Conservation (phyloP, 2,888 invertebrate genomes). For the Mythimna impura region DNA sequence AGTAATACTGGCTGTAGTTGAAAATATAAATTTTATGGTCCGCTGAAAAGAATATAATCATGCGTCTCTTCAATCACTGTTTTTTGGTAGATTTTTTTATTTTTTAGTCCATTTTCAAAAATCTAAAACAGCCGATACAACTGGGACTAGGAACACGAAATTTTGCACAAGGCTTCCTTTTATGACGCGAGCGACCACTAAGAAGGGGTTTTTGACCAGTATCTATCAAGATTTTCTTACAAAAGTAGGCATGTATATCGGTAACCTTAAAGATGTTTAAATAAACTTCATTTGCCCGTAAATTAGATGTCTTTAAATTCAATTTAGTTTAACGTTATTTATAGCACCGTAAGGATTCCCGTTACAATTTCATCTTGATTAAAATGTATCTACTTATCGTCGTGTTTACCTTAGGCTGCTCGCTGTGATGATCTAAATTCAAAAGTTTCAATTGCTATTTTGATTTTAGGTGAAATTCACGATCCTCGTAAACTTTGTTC, state of each 20-base stretch:
- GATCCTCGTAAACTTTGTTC: background rate
- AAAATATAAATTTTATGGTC: too few species aligned
- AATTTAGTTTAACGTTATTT: constrained; percentile 58
- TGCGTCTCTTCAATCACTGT: too few species aligned
- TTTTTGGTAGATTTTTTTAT: too few species aligned
- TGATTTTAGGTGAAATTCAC: constrained; percentile 10
- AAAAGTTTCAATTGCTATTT: background rate
- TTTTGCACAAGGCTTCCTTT: too few species aligned
- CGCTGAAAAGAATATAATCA: too few species aligned
- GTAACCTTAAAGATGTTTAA: constrained; percentile 48
- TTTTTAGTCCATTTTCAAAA: too few species aligned
- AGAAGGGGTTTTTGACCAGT: too few species aligned
- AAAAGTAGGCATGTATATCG: constrained; percentile 12
- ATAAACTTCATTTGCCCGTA: constrained; percentile 50
- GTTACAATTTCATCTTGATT: constrained; percentile 42
- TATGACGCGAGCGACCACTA: too few species aligned
- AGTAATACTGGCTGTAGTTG: too few species aligned
- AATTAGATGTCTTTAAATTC: constrained; percentile 59
- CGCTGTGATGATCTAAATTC: constrained; percentile 4
- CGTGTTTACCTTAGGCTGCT: constrained; percentile 8
- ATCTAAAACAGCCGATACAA: too few species aligned
- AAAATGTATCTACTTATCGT: constrained; percentile 27
- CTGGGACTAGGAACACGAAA: too few species aligned
- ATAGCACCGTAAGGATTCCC: constrained; percentile 42
- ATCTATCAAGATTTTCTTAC: background rate